A percentile compares a stretch with the other conserved stretches of the same genome.
phyloP scores from a whole-genome alignment of 23 tunicate species.

The Styela clava region DNA sequence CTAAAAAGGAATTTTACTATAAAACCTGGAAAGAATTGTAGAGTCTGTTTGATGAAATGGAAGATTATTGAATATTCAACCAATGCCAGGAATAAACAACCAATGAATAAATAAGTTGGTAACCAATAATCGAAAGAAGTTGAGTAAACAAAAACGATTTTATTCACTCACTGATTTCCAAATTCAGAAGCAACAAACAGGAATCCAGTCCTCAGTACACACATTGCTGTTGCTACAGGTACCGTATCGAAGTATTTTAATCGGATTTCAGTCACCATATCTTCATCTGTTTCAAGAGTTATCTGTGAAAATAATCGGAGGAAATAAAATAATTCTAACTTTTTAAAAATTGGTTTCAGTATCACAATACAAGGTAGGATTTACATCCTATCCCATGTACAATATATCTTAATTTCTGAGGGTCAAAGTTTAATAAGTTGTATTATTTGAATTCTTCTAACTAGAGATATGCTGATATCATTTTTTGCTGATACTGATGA shows the following conservation, averaged over 20 bases:
- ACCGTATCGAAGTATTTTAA: conserved; percentile 97
- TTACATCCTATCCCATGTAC: no score
- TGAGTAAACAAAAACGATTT: no score
- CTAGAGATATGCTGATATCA: no score
- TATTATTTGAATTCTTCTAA: no score
- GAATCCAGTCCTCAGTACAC: conserved; percentile 95
- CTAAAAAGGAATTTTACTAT: conserved; percentile 6
- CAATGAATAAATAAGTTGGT: no score
- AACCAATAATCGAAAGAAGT: no score
- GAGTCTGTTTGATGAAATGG: no score
- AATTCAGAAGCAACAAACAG: conserved; percentile 92
- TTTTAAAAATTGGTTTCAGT: no score
- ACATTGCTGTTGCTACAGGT: conserved; percentile 91
- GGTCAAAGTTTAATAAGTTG: not conserved
- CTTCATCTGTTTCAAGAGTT: conserved; percentile 94
- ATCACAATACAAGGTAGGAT: no score
- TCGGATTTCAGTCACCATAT: conserved; percentile 97
- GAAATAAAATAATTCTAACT: no score
- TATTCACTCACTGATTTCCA: conserved; percentile 87
- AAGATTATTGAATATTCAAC: not conserved
- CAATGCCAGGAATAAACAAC: not conserved
- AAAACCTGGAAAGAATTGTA: not conserved
- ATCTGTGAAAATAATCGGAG: conserved; percentile 34
- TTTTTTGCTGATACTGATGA: no score
- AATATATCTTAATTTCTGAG: not conserved